phyloP scores from a whole-genome alignment of 1,140 invertebrate species.

The Samia ricini region DNA sequence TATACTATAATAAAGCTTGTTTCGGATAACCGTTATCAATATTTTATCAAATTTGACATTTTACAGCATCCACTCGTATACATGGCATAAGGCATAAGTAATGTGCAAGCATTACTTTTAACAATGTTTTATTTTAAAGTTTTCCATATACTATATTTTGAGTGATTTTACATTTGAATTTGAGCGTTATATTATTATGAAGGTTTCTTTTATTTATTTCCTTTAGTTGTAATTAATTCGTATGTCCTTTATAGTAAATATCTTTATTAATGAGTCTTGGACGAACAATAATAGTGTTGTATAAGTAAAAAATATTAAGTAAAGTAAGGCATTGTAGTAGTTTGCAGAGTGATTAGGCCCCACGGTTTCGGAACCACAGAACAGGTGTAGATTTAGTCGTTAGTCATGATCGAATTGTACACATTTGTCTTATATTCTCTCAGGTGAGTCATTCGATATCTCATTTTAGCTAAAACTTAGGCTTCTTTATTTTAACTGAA shows the following conservation, averaged over 20 bases:
- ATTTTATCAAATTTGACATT: conserved; percentile 47
- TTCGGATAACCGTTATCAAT: conserved; percentile 36
- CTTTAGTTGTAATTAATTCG: neutral
- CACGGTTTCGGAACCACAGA: too few species aligned
- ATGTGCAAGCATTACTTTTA: conserved; percentile 51
- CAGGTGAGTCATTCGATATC: too few species aligned
- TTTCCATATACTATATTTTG: conserved; percentile 13
- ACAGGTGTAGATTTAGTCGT: too few species aligned
- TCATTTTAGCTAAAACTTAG: too few species aligned
- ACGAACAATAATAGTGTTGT: neutral
- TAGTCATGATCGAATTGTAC: too few species aligned
- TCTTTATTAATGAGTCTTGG: neutral
- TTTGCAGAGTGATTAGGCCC: too few species aligned
- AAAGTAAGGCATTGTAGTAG: too few species aligned
- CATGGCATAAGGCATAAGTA: conserved; percentile 74
- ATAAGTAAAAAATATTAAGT: neutral
- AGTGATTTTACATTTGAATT: neutral
- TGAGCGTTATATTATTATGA: neutral
- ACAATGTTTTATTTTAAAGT: conserved; percentile 20
- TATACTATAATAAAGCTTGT: conserved; percentile 72
- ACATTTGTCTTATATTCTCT: too few species aligned
- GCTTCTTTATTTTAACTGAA: too few species aligned
- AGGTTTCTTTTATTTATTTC: neutral
- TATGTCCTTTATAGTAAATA: neutral
- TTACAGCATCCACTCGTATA: conserved; percentile 71